Percentiles rank a stretch among this genome's conserved stretches.
These are phyloP conservation scores for Peromyscus aztecus DNA, from an alignment of 2,797 vertebrate genomes.

Conservation along the genomic window DNA sequence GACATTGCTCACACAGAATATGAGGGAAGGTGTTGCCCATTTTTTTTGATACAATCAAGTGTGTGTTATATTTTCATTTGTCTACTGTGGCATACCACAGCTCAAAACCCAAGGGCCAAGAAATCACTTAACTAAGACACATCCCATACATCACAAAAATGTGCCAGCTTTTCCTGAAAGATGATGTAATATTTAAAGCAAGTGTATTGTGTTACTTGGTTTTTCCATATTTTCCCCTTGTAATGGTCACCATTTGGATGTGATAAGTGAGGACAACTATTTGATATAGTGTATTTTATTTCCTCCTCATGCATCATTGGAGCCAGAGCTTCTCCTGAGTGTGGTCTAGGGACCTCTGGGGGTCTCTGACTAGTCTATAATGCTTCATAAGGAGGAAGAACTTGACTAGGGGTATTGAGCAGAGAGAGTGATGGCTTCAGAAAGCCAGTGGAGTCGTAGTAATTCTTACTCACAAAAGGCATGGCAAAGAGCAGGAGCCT, in stretches of 20 bases:
- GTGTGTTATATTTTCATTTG: slow-evolving; percentile 40
- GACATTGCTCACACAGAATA: slow-evolving; percentile 27
- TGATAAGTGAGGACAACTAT: slow-evolving; percentile 67
- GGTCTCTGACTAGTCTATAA: slow-evolving; percentile 58
- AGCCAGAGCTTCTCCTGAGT: slow-evolving; percentile 69
- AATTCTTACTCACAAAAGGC: slow-evolving; percentile 58
- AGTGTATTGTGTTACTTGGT: slow-evolving; percentile 64
- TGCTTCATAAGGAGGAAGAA: slow-evolving; percentile 41
- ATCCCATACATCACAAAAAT: slow-evolving; percentile 71
- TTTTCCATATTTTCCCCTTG: slow-evolving; percentile 72
- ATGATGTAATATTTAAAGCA: slow-evolving; percentile 67
- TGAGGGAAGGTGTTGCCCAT: not conserved
- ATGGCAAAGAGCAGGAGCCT: slow-evolving; percentile 51
- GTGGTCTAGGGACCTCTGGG: slow-evolving; percentile 44
- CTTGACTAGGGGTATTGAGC: slow-evolving; percentile 1
- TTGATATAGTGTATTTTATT: slow-evolving; percentile 79
- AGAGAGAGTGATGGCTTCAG: not conserved
- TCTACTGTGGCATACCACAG: slow-evolving; percentile 68
- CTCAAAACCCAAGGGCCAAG: slow-evolving; percentile 67
- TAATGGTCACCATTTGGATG: slow-evolving; percentile 65
- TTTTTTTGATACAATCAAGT: slow-evolving; percentile 10
- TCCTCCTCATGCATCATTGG: slow-evolving; percentile 73
- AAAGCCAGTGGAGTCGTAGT: slow-evolving; percentile 32
- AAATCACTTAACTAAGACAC: slow-evolving; percentile 70
- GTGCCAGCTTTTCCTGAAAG: slow-evolving; percentile 72